phyloP scores from a whole-genome alignment of 2,888 invertebrate genomes.

The Nomada flava region DNA sequence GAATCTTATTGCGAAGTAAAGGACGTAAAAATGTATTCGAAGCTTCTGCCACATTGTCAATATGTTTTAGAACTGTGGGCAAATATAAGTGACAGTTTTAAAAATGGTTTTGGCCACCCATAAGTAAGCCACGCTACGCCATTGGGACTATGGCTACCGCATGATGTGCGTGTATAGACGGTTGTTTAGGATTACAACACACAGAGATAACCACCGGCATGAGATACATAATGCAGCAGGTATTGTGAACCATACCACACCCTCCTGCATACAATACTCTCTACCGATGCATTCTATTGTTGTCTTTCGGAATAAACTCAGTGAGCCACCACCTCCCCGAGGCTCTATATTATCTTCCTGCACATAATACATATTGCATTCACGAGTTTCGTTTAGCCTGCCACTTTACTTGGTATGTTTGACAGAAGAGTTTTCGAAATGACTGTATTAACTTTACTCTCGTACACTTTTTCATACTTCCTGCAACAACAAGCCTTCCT shows the following conservation, averaged over 20 bases:
- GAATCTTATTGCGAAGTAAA: too few species aligned
- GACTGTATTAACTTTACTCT: conserved; percentile 66
- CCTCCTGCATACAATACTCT: conserved; percentile 79
- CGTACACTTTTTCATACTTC: conserved; percentile 17
- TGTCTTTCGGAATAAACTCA: conserved; percentile 79
- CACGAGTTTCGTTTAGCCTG: conserved; percentile 68
- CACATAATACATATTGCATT: conserved; percentile 75
- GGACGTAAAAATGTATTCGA: neutral
- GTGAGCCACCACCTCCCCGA: conserved; percentile 72
- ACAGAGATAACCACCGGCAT: conserved; percentile 71
- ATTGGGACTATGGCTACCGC: conserved; percentile 53
- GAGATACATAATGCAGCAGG: conserved; percentile 82
- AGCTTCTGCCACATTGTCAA: neutral
- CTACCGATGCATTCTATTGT: conserved; percentile 79
- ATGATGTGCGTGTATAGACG: conserved; percentile 66
- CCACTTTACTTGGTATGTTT: conserved; percentile 66
- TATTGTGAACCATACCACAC: conserved; percentile 79
- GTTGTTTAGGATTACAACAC: conserved; percentile 77
- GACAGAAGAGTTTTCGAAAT: conserved; percentile 64
- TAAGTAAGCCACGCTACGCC: conserved; percentile 48
- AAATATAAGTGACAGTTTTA: neutral
- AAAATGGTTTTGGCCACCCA: conserved; percentile 22
- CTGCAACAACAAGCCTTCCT: too few species aligned
- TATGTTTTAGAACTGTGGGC: neutral
- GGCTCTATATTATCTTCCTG: conserved; percentile 73